Evolutionary conservation across 1,140 invertebrate genomes (phyloP).

Genomic region (Oryzaephilus surinamensis): DNA sequence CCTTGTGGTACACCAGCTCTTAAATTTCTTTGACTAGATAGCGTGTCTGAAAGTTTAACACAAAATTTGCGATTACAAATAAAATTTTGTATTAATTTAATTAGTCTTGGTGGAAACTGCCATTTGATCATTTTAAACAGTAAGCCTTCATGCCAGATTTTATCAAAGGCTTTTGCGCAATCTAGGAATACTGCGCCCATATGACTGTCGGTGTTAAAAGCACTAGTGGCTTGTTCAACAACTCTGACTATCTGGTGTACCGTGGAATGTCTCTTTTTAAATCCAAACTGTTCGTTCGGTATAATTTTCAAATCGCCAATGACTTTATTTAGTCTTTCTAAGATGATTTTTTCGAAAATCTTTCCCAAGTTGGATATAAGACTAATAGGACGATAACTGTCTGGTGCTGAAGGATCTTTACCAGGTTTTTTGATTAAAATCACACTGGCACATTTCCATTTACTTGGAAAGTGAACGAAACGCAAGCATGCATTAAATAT

Average conservation of each 20-base stretch:
- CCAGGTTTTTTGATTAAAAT: conserved; percentile 33
- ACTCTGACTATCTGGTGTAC: conserved; percentile 20
- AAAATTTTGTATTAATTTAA: not conserved
- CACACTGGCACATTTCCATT: conserved; percentile 29
- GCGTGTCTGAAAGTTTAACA: not conserved
- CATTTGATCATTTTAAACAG: conserved; percentile 38
- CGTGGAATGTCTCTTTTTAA: conserved; percentile 13
- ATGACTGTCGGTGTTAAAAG: too few relatives aligned
- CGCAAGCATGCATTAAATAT: too few relatives aligned
- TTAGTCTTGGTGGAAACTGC: not conserved
- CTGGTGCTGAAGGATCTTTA: conserved; percentile 24
- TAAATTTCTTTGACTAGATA: not conserved
- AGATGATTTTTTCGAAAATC: conserved; percentile 24
- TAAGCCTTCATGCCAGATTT: conserved; percentile 26
- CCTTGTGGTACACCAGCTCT: conserved; percentile 19
- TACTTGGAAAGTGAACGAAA: conserved; percentile 46
- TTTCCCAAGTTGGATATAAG: conserved; percentile 28
- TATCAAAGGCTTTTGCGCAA: conserved; percentile 23
- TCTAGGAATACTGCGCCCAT: conserved; percentile 15
- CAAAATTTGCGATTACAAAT: not conserved
- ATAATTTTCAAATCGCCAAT: conserved; percentile 25
- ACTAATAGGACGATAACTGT: conserved; percentile 31
- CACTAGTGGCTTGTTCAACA: too few relatives aligned
- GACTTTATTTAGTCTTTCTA: conserved; percentile 6
- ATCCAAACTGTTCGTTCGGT: conserved; percentile 20